These are phyloP conservation scores for Eunapius fragilis DNA, from an alignment of 37 sponge, comb jelly and placozoan species.

Conservation along the genomic window DNA sequence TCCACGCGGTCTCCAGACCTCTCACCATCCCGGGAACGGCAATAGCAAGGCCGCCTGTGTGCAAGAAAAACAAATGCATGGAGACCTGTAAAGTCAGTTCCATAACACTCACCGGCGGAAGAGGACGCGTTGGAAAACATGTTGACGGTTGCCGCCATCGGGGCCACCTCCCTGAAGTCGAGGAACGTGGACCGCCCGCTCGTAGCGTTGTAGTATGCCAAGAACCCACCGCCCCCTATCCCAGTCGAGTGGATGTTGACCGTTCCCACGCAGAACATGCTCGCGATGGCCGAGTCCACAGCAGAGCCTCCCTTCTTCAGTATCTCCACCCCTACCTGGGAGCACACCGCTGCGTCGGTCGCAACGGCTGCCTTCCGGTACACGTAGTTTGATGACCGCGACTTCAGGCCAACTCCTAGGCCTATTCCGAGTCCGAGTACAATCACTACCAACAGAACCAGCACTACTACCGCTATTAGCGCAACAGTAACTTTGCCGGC, in stretches of 20 bases:
- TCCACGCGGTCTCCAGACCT: slow-evolving; percentile 63
- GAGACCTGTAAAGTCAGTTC: background rate
- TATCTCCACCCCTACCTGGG: slow-evolving; percentile 69
- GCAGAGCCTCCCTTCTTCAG: slow-evolving; percentile 83
- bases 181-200: slow-evolving; percentile 43
- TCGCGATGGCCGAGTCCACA: slow-evolving; percentile 94
- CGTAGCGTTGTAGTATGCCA: slow-evolving; percentile 78
- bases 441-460: background rate
- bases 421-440: background rate
- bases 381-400: background rate
- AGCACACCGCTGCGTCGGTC: slow-evolving; percentile 81
- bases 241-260: slow-evolving; percentile 94
- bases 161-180: slow-evolving; percentile 93
- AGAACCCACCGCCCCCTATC: slow-evolving; percentile 97
- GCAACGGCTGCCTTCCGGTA: slow-evolving; percentile 88
- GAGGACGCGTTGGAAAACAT: slow-evolving; percentile 5
- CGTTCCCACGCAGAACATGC: slow-evolving; percentile 85
- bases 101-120: background rate
- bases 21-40: slow-evolving; percentile 84
- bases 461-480: no score
- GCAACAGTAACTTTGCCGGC: no score
- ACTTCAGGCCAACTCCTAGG: slow-evolving; percentile 2
- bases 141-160: slow-evolving; percentile 37
- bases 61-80: no score
- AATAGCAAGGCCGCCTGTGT: slow-evolving; percentile 76